Base-by-base conservation (phyloP, 2,888 invertebrate genomes). In the Dynastes hyllus region DNA sequence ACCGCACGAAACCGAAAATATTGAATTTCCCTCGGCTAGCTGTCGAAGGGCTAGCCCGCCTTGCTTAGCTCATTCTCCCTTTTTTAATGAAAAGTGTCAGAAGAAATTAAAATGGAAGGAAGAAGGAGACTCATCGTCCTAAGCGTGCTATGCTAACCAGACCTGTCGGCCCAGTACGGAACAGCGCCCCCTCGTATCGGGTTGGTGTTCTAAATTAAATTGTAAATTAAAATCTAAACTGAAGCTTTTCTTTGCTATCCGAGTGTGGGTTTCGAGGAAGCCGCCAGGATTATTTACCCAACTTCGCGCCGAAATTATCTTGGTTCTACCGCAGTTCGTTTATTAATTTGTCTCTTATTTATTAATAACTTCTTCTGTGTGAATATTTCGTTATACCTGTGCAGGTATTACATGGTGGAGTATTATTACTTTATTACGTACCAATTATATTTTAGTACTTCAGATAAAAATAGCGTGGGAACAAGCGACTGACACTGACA, bases 1-100 rank as follows among this genome's bases (percentile, higher is more conserved):
- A 29, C 63, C 29, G 32, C 32, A 29, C 27, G 63, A 63, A 63
- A 63, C 63, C 63, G 63, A 63, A 79, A 77, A 77, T 79, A 79
- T 79, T 77, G 77, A 70, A 77, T 71, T 77, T 22, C 51, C 51
- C 13, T 69, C 51, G 29, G 69, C 69, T 29, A 51, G 13, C 69
- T 67, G 67, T 45, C 67, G 67, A 67, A 63, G 29, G 6, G 29
- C 27, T 29, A 22, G 63, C 63, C 63, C 27, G 45, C 11, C 29
- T 29, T 58, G 55, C 55, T 16, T 16, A 9, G 55, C 16, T 22
- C 22, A 2, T 22, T 32, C 63, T 11, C 29, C 63, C 63, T 63
- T 63, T 63, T 63, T 63, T 63, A 69, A 69, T 69, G 69, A 51
- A 69, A 69, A 51, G 51, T 40, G 29, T 22, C 67, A 22, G 45